A percentile compares a stretch with the other conserved stretches of the same genome.
Conservation (phyloP, 2,113 vertebrate species). For the Leucoraja erinaceus region DNA sequence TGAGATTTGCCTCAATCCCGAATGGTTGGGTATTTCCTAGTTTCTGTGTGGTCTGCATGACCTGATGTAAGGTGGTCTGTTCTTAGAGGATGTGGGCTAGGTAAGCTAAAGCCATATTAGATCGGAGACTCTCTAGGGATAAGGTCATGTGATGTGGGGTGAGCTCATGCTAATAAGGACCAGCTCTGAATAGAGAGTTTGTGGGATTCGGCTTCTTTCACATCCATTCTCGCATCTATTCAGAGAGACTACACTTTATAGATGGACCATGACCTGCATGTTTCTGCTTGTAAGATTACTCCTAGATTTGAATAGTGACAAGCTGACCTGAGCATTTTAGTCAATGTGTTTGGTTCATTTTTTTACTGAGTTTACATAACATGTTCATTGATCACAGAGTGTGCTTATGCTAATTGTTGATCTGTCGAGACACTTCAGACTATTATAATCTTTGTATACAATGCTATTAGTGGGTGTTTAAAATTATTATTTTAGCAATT, state of each 20-base stretch:
- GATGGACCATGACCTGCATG: background rate
- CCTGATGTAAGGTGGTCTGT: slow-evolving; percentile 3
- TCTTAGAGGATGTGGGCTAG: background rate
- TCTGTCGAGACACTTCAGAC: background rate
- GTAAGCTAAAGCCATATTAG: background rate
- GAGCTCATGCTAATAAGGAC: background rate
- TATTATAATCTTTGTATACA: background rate
- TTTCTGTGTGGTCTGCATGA: slow-evolving; percentile 14
- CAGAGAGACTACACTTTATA: background rate
- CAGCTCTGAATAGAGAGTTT: background rate
- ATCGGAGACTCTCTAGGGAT: background rate
- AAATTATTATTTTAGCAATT: background rate
- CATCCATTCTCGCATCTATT: background rate
- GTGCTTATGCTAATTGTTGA: background rate
- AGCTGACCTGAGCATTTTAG: background rate
- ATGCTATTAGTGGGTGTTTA: background rate
- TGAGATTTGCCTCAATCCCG: background rate
- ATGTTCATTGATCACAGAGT: background rate
- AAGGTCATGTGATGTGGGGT: background rate
- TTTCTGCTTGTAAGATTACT: background rate
- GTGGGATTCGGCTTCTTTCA: background rate
- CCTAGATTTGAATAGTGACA: background rate
- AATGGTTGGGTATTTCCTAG: background rate
- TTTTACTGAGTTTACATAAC: background rate
- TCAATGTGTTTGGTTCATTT: background rate